Percentiles rank a stretch among this genome's conserved stretches.
These are phyloP conservation scores for Glyphotaelius pellucidus DNA, from an alignment of 2,888 invertebrate species.

Conservation along the genomic window DNA sequence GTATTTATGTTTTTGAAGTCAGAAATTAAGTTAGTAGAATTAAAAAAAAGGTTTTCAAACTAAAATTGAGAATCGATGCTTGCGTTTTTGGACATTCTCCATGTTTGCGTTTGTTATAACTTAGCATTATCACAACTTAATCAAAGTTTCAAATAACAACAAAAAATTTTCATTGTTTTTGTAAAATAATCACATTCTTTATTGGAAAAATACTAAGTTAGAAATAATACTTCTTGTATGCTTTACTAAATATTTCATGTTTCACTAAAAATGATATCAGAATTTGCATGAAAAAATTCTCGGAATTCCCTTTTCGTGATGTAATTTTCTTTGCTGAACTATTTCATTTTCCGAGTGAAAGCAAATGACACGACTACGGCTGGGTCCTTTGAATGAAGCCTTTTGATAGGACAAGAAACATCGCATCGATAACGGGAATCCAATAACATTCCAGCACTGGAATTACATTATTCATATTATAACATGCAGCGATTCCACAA, in stretches of 20 bases:
- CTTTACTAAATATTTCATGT: neutral
- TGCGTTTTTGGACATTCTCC: neutral
- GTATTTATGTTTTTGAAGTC: too few species aligned
- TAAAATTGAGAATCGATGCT: too few species aligned
- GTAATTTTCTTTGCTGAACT: neutral
- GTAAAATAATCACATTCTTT: neutral
- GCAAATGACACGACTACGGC: neutral
- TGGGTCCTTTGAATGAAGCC: constrained; percentile 9
- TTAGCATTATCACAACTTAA: neutral
- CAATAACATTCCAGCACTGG: constrained; percentile 48
- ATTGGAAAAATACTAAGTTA: neutral
- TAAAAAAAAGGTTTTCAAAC: too few species aligned
- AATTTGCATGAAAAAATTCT: neutral
- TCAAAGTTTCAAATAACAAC: too few species aligned
- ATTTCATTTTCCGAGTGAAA: neutral
- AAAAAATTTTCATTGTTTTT: too few species aligned
- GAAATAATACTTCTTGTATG: neutral
- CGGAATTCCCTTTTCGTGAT: neutral
- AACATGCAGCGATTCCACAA: constrained; percentile 55
- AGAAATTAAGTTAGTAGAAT: too few species aligned
- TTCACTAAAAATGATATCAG: neutral
- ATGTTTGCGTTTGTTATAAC: neutral
- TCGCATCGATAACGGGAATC: constrained; percentile 42
- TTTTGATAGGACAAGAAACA: constrained; percentile 35
- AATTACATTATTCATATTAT: constrained; percentile 49